Evolutionary conservation across 2,888 invertebrate genomes (phyloP), one percentile per base, ranked within the genome.

Genomic region (Blastobasis adustella): DNA sequence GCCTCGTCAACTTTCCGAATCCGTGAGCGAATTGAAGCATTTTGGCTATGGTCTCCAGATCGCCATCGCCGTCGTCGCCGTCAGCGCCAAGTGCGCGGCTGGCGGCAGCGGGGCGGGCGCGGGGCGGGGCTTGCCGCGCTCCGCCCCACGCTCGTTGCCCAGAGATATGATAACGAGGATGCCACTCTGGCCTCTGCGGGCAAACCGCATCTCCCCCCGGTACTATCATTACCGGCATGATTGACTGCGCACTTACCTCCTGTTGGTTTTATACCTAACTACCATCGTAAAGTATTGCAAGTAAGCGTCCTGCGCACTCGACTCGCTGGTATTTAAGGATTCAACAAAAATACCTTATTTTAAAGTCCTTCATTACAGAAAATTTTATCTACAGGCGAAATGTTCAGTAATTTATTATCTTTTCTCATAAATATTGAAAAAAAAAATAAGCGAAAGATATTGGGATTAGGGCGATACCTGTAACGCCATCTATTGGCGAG

Each of bases 1-100:
- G 23, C 23, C 23, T 23, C 23, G 23, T 23, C 3, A 23, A 23
- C 3, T 23, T 23, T 23, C 23, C 3, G n/a, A 23, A 23, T 97
- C 97, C 44, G 97, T 98, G 60, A 98, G 87, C 50, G 97, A 96
- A 65, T 98, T 98, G 85, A 98, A 98, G 42, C 97, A 97, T 79
- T 97, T 98, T n/a, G 98, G 97, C 52, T 98, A 85, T 97, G 96
- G 80, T 97, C 97, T 79, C 96, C 96, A 23, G 69, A 66, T 73
- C 65, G 63, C 59, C 65, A 63, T 46, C 23, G 23, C 23, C 66
- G 68, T 65, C n/a, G n/a, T n/a, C 54, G 56, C 55, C 66, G 68
- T 65, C 61, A 56, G 47, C 54, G 57, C 56, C 63, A 66, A 63
- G 58, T 55, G 58, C 52, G 57, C 54, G 49, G n/a, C n/a, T n/a